Conservation (phyloP, 2,797 vertebrate genomes). For the Remorina albescens region DNA sequence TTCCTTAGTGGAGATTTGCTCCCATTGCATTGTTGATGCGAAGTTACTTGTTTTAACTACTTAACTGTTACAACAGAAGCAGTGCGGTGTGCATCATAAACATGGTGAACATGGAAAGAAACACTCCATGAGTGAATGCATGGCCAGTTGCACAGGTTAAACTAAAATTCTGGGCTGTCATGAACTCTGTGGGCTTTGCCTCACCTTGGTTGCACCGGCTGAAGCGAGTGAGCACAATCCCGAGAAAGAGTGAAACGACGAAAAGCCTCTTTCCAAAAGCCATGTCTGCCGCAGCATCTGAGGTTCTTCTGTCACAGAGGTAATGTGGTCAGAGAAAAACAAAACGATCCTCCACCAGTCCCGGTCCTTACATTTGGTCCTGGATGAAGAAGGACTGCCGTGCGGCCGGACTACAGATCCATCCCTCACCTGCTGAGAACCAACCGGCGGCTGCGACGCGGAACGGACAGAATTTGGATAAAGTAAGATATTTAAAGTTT, state of each 20-base stretch:
- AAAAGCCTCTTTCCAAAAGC: conserved; percentile 72
- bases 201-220: conserved; percentile 82
- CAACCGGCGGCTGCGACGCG: conserved; percentile 28
- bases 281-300: conserved; percentile 78
- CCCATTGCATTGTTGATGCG: background rate
- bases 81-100: background rate
- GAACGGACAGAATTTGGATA: conserved; percentile 1
- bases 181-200: conserved; percentile 9
- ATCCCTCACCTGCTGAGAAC: conserved; percentile 54
- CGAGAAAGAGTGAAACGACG: conserved; percentile 74
- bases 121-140: background rate
- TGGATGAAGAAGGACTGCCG: conserved; percentile 27
- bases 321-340: conserved; percentile 14
- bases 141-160: background rate
- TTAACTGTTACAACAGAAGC: background rate
- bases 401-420: conserved; percentile 47
- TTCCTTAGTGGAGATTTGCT: background rate
- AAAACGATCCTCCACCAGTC: conserved; percentile 39
- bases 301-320: conserved; percentile 43
- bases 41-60: background rate
- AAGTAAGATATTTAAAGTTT: conserved; percentile 43
- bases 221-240: conserved; percentile 68
- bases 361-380: conserved; percentile 66
- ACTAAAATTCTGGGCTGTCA: background rate
- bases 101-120: background rate